Evolutionary conservation across 37 sponge, comb jelly and placozoan species (phyloP).

Genomic region (Chondrosia reniformis): DNA sequence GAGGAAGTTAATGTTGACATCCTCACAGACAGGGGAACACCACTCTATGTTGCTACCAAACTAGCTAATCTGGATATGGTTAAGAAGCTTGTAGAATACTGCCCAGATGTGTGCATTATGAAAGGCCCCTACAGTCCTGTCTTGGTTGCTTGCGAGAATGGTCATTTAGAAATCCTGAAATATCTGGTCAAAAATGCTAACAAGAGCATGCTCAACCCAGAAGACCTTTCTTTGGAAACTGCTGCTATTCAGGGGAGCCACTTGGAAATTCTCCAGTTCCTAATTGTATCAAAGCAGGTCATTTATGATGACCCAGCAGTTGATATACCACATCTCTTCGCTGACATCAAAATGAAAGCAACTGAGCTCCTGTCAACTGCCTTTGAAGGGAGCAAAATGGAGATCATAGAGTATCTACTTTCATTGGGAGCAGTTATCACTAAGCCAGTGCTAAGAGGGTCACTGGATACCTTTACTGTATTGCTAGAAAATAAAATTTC

Average conservation of each 20-base stretch:
- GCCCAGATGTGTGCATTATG: slow-evolving; percentile 40
- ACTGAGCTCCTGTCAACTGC: slow-evolving; percentile 58
- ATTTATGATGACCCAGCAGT: slow-evolving; percentile 39
- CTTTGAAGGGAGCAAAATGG: slow-evolving; percentile 42
- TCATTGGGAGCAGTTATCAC: slow-evolving; percentile 62
- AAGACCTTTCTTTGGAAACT: slow-evolving; percentile 62
- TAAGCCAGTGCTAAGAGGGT: slow-evolving; percentile 21
- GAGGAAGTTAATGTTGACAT: slow-evolving; percentile 41
- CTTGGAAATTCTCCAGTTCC: slow-evolving; percentile 49
- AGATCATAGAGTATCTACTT: slow-evolving; percentile 57
- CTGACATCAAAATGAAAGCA: slow-evolving; percentile 69
- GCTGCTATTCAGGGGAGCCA: slow-evolving; percentile 66
- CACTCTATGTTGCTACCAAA: slow-evolving; percentile 68
- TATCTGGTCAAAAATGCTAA: slow-evolving; percentile 58
- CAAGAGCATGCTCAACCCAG: slow-evolving; percentile 35
- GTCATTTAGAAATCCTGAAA: slow-evolving; percentile 53
- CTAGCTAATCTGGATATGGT: slow-evolving; percentile 60
- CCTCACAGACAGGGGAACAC: slow-evolving; percentile 43
- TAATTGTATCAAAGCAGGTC: slow-evolving; percentile 59
- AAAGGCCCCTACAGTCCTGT: slow-evolving; percentile 66
- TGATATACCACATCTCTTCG: slow-evolving; percentile 25
- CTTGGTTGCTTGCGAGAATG: slow-evolving; percentile 63
- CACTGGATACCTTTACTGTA: slow-evolving; percentile 38
- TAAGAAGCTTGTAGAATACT: slow-evolving; percentile 36
- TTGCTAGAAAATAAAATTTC: slow-evolving; percentile 44